Evolutionary conservation across 2,888 invertebrate genomes (phyloP).

Genomic region (Polyommatus icarus): DNA sequence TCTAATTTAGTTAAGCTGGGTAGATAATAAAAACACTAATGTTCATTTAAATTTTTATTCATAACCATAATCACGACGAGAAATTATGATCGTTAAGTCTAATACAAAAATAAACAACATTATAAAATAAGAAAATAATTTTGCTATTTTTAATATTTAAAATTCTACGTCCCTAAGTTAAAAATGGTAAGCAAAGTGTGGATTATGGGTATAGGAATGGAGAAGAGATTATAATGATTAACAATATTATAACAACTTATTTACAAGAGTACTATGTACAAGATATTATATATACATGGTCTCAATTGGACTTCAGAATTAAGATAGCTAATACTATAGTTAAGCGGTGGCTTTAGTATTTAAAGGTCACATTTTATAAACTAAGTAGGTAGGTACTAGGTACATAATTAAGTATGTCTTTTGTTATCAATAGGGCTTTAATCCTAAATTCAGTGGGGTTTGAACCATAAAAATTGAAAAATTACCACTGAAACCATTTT

Average conservation of each 20-base stretch:
- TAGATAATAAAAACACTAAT: neutral
- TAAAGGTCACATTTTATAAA: neutral
- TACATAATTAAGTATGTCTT: too few species aligned
- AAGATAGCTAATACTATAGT: neutral
- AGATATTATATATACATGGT: conserved; percentile 22
- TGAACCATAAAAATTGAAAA: too few species aligned
- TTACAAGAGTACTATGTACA: conserved; percentile 22
- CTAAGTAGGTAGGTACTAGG: too few species aligned
- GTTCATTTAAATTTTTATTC: conserved; percentile 23
- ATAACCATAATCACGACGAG: conserved; percentile 14
- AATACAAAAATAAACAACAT: conserved; percentile 23
- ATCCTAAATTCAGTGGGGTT: too few species aligned
- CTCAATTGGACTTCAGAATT: neutral
- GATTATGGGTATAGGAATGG: neutral
- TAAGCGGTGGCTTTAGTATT: neutral
- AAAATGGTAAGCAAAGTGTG: conserved; percentile 13
- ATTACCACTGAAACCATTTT: too few species aligned
- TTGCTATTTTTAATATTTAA: conserved; percentile 14
- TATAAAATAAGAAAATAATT: conserved; percentile 22
- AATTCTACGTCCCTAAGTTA: conserved; percentile 22
- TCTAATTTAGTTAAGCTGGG: too few species aligned
- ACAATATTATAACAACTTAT: conserved; percentile 15
- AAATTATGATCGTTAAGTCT: conserved; percentile 17
- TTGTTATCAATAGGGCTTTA: too few species aligned
- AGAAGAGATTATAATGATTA: neutral